Evolutionary conservation across 2,797 vertebrate genomes (phyloP).

Genomic region (Ambastaia sidthimunki): DNA sequence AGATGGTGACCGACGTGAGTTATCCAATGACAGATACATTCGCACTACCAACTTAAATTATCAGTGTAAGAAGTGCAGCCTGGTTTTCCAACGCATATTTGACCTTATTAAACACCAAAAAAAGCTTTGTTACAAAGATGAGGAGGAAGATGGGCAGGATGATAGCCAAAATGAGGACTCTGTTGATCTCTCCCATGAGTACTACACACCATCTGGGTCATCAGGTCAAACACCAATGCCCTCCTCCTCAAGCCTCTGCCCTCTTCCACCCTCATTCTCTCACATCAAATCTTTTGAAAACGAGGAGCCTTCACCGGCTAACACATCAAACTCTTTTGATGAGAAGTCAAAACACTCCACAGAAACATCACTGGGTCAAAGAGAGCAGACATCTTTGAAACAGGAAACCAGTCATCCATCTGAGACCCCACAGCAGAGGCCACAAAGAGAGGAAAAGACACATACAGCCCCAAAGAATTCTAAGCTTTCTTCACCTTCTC

Average conservation of each 20-base stretch:
- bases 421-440: constrained; percentile 83
- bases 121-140: constrained; percentile 99
- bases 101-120: constrained; percentile 99
- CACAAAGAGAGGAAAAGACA: constrained; percentile 86
- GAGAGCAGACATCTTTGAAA: constrained; percentile 91
- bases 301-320: constrained; percentile 85
- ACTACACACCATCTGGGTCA: constrained; percentile 93
- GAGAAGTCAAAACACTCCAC: constrained; percentile 93
- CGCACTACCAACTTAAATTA: constrained; percentile 98
- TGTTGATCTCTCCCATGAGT: constrained; percentile 89
- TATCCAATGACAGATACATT: constrained; percentile 96
- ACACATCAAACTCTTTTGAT: constrained; percentile 80
- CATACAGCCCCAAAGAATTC: constrained; percentile 82
- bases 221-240: constrained; percentile 98
- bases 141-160: constrained; percentile 97
- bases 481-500: constrained; percentile 85
- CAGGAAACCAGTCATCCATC: constrained; percentile 84
- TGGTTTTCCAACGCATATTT: constrained; percentile 99
- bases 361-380: constrained; percentile 85
- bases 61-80: constrained; percentile 98
- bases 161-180: constrained; percentile 99
- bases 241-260: constrained; percentile 86
- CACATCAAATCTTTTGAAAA: constrained; percentile 87
- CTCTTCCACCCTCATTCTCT: constrained; percentile 84
- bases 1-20: constrained; percentile 92